phyloP scores from a whole-genome alignment of 2,797 vertebrate genomes.

The Liparis tanakae region DNA sequence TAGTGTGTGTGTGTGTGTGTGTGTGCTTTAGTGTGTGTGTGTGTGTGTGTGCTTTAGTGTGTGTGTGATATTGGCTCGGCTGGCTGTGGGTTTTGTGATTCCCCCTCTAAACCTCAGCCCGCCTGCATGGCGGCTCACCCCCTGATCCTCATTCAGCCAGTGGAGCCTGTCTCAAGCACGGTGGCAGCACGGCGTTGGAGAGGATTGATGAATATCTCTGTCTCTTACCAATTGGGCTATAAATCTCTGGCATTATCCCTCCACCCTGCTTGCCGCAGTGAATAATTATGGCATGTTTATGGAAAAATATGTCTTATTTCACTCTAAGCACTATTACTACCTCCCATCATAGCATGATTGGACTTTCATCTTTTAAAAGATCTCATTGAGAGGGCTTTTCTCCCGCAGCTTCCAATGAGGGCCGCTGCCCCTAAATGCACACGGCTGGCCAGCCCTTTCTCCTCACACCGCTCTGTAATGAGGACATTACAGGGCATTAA shows the following conservation, averaged over 20 bases:
- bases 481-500: constrained; percentile 71
- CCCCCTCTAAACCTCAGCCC: constrained; percentile 53
- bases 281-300: constrained; percentile 83
- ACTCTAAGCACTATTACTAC: constrained; percentile 56
- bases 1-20: constrained; percentile 41
- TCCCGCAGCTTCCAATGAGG: constrained; percentile 9
- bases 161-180: constrained; percentile 63
- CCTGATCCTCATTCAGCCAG: constrained; percentile 69
- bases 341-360: constrained; percentile 54
- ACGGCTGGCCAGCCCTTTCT: constrained; percentile 25
- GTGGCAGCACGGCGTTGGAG: constrained; percentile 59
- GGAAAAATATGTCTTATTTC: constrained; percentile 75
- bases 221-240: constrained; percentile 73
- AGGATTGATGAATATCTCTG: constrained; percentile 75
- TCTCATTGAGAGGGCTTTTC: constrained; percentile 30
- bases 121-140: constrained; percentile 67
- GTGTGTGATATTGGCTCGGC: constrained; percentile 38
- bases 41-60: constrained; percentile 28
- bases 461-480: constrained; percentile 43
- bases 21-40: constrained; percentile 36
- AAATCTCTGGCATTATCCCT: constrained; percentile 81
- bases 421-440: constrained; percentile 46
- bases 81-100: constrained; percentile 39
- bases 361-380: constrained; percentile 47
- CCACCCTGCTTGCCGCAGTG: constrained; percentile 60